Conservation (phyloP, 2,888 invertebrate genomes). For the Drosophila recens region DNA sequence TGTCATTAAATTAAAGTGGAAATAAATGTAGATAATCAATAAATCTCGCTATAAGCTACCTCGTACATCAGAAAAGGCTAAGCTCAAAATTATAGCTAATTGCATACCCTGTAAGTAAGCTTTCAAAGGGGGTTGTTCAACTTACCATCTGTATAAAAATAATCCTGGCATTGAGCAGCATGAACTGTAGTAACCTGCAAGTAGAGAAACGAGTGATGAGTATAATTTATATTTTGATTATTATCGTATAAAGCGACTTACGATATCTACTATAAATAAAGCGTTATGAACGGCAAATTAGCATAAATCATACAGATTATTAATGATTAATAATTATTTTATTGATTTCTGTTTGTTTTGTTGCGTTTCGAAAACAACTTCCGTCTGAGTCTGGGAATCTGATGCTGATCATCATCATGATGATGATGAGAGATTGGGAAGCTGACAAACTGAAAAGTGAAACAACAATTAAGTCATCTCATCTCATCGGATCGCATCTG, state of each 20-base stretch:
- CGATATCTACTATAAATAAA: conserved; percentile 67
- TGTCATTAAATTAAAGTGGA: conserved; percentile 33
- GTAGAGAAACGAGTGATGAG: conserved; percentile 33
- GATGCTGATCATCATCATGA: no score
- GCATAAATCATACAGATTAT: conserved; percentile 71
- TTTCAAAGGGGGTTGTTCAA: conserved; percentile 49
- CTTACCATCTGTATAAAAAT: conserved; percentile 95
- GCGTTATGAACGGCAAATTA: conserved; percentile 51
- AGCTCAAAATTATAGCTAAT: background rate
- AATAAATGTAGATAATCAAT: background rate
- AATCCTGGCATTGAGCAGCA: conserved; percentile 95
- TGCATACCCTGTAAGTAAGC: background rate
- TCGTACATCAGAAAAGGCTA: conserved; percentile 1
- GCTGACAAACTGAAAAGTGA: conserved; percentile 27
- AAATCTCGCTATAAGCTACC: conserved; percentile 24
- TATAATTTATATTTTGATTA: background rate
- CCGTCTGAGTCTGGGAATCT: conserved; percentile 45
- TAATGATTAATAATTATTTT: conserved; percentile 70
- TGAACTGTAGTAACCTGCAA: conserved; percentile 94
- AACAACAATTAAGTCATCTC: conserved; percentile 73
- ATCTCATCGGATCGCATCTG: conserved; percentile 20
- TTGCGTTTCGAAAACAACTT: conserved; percentile 47
- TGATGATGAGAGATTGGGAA: conserved; percentile 31
- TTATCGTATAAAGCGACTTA: conserved; percentile 41
- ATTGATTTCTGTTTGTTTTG: conserved; percentile 62